A percentile compares a stretch with the other conserved stretches of the same genome.
Evolutionary conservation across 1,140 invertebrate genomes (phyloP).

Genomic region (Achroia grisella): DNA sequence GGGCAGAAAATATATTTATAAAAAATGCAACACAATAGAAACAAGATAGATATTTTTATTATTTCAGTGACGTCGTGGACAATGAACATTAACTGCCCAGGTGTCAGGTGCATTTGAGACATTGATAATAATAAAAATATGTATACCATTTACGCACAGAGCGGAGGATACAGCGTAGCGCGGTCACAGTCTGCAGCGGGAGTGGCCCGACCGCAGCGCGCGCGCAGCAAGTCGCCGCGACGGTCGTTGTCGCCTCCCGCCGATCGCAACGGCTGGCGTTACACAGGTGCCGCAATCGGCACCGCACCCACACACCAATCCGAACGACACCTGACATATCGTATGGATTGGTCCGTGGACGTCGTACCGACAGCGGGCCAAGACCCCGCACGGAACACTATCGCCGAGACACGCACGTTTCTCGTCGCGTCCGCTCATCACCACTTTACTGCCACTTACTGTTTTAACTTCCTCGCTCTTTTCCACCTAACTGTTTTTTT

Average conservation of each 20-base stretch:
- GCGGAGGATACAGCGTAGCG: constrained; percentile 70
- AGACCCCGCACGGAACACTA: constrained; percentile 69
- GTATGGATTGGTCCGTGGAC: constrained; percentile 21
- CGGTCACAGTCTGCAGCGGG: constrained; percentile 84
- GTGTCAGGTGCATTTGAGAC: too few species aligned
- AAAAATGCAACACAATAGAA: too few species aligned
- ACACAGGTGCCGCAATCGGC: constrained; percentile 50
- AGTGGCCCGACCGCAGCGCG: constrained; percentile 75
- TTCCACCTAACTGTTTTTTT: constrained; percentile 39
- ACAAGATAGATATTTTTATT: too few species aligned
- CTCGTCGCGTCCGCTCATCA: constrained; percentile 50
- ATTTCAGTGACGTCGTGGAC: too few species aligned
- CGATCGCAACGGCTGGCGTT: constrained; percentile 62
- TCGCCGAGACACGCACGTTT: constrained; percentile 47
- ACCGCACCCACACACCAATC: constrained; percentile 21
- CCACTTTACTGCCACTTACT: constrained; percentile 67
- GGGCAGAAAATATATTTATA: too few species aligned
- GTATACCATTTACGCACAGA: constrained; percentile 31
- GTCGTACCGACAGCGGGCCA: constrained; percentile 30
- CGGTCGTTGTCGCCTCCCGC: constrained; percentile 85
- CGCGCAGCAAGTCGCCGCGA: constrained; percentile 78
- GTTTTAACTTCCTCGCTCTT: constrained; percentile 50
- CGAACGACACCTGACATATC: constrained; percentile 1
- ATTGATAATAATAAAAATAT: too few species aligned
- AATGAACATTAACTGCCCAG: too few species aligned